These are phyloP conservation scores for Sander lucioperca DNA, from an alignment of 2,113 vertebrate genomes.

Conservation along the genomic window DNA sequence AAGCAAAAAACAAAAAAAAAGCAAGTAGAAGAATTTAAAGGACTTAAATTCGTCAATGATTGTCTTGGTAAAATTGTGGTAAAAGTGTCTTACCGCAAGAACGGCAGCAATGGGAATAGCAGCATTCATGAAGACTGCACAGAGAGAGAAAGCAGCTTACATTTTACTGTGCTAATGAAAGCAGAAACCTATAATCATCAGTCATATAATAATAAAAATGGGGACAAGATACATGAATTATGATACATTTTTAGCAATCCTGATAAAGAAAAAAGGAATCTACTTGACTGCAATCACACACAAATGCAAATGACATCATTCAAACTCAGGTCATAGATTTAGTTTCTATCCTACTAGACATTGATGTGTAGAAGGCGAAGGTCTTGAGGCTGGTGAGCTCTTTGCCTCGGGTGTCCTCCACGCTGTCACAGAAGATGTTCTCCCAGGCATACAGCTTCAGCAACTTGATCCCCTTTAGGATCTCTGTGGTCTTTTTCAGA, in stretches of 20 bases:
- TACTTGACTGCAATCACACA: background rate
- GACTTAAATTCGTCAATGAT: background rate
- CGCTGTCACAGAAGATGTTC: slow-evolving; percentile 94
- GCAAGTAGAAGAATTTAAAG: background rate
- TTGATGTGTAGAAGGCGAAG: slow-evolving; percentile 75
- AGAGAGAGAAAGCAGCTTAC: slow-evolving; percentile 33
- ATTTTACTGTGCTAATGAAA: background rate
- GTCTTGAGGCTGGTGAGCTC: slow-evolving; percentile 82
- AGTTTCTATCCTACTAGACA: slow-evolving; percentile 72
- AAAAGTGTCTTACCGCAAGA: slow-evolving; percentile 90
- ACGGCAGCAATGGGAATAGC: slow-evolving; percentile 98
- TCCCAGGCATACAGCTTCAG: slow-evolving; percentile 98
- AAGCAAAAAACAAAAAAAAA: background rate
- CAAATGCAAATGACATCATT: background rate
- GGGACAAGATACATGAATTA: background rate
- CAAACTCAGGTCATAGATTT: background rate
- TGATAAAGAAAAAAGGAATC: background rate
- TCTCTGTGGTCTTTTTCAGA: slow-evolving; percentile 97
- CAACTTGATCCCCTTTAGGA: slow-evolving; percentile 96
- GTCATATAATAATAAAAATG: too few species aligned
- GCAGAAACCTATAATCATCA: background rate
- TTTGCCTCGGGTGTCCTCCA: slow-evolving; percentile 93
- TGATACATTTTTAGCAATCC: too few species aligned
- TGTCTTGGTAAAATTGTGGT: background rate
- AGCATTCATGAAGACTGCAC: slow-evolving; percentile 97